Percentiles rank a stretch among this genome's conserved stretches.
These are phyloP conservation scores for Atherinomorus stipes DNA, from an alignment of 2,113 vertebrate genomes.

Conservation along the genomic window DNA sequence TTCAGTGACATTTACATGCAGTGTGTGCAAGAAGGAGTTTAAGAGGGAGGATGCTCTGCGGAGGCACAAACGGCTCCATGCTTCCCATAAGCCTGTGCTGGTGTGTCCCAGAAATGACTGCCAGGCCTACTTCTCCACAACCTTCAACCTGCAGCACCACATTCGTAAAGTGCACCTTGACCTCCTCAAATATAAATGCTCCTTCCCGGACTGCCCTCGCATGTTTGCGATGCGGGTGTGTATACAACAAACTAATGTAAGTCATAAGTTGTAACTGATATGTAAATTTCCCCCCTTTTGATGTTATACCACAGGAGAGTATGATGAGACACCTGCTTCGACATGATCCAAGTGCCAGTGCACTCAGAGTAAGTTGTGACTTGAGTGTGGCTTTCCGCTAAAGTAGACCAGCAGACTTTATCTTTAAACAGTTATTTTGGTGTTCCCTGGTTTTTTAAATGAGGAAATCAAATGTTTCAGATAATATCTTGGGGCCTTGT, in stretches of 20 bases:
- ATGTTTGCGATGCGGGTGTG: constrained; percentile 82
- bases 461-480: neutral
- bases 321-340: constrained; percentile 79
- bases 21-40: constrained; percentile 79
- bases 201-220: constrained; percentile 79
- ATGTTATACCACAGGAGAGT: constrained; percentile 78
- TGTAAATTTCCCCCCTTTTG: too few species aligned
- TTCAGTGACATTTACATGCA: constrained; percentile 71
- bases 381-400: neutral
- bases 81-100: constrained; percentile 74
- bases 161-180: constrained; percentile 85
- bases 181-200: constrained; percentile 80
- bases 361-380: constrained; percentile 62
- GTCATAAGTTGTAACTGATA: too few species aligned
- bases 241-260: neutral
- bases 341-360: constrained; percentile 77
- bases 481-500: neutral
- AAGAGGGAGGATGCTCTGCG: constrained; percentile 65
- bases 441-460: neutral
- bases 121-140: constrained; percentile 82
- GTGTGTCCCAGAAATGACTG: constrained; percentile 81
- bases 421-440: constrained; percentile 21
- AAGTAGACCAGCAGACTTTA: neutral
- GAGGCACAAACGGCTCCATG: constrained; percentile 79
- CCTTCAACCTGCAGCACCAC: constrained; percentile 88